Percentiles rank a stretch among this genome's conserved stretches.
These are phyloP conservation scores for Acromyrmex echinatior DNA, from an alignment of 1,140 invertebrate genomes.

Conservation along the genomic window DNA sequence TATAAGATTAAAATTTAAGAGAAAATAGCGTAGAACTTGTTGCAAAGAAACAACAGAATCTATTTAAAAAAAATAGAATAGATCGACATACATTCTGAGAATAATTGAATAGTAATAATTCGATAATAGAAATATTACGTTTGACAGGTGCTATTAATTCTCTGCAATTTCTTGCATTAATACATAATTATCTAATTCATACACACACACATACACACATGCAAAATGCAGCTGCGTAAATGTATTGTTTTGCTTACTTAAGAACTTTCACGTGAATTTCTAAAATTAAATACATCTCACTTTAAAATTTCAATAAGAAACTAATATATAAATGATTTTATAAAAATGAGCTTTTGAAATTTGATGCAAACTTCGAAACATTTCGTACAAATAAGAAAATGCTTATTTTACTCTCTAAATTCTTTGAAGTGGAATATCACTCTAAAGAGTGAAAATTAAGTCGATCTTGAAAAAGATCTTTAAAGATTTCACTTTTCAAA, in stretches of 20 bases:
- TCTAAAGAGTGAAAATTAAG: too few species aligned
- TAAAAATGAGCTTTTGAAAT: slow-evolving; percentile 1
- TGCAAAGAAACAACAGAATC: too few species aligned
- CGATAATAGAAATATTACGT: background rate
- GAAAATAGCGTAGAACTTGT: too few species aligned
- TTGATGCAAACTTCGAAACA: background rate
- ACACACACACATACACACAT: too few species aligned
- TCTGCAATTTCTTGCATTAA: background rate
- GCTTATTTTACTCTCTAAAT: background rate
- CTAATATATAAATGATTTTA: background rate
- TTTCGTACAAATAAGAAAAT: background rate
- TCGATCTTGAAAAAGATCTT: too few species aligned
- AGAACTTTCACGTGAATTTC: background rate
- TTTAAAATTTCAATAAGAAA: background rate
- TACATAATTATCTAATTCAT: background rate
- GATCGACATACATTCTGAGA: background rate
- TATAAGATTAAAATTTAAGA: too few species aligned
- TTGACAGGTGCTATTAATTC: background rate
- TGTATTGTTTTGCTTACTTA: background rate
- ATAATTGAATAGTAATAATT: background rate
- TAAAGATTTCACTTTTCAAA: too few species aligned
- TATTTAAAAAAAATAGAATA: background rate
- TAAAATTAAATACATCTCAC: background rate
- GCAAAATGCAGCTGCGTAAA: background rate
- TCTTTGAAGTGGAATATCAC: too few species aligned